phyloP scores from a whole-genome alignment of 2,113 vertebrate genomes.

The Bos indicus region DNA sequence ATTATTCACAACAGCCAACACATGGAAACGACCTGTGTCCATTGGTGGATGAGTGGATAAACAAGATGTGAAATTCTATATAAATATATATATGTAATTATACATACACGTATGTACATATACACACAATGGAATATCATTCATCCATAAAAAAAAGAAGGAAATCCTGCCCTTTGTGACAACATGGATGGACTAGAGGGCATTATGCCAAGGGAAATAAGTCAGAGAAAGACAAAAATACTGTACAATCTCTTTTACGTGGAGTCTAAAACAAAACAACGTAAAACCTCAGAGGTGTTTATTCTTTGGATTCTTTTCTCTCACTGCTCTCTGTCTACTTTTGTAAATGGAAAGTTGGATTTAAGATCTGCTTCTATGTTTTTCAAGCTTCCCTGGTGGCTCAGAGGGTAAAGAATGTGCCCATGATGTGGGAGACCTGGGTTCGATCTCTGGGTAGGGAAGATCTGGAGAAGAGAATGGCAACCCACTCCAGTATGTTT shows the following conservation, averaged over 20 bases:
- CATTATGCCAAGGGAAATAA: neutral
- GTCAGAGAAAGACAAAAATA: neutral
- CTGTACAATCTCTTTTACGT: neutral
- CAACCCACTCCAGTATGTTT: neutral
- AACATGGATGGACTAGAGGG: neutral
- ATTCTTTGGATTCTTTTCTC: neutral
- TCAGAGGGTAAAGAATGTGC: neutral
- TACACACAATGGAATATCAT: neutral
- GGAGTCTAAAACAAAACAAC: neutral
- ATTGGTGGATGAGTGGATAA: neutral
- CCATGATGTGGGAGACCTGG: neutral
- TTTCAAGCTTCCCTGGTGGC: neutral
- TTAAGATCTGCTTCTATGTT: neutral
- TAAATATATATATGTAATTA: neutral
- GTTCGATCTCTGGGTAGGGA: neutral
- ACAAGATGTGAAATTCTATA: neutral
- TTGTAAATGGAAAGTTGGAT: neutral
- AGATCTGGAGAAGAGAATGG: neutral
- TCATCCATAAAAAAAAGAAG: neutral
- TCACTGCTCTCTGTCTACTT: neutral
- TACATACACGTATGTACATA: neutral
- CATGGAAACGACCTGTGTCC: neutral
- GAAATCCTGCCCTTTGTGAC: neutral
- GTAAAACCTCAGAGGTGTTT: neutral
- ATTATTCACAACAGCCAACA: neutral